Conservation (phyloP, 1,140 invertebrate species). For the Paraescarpia echinospica region DNA sequence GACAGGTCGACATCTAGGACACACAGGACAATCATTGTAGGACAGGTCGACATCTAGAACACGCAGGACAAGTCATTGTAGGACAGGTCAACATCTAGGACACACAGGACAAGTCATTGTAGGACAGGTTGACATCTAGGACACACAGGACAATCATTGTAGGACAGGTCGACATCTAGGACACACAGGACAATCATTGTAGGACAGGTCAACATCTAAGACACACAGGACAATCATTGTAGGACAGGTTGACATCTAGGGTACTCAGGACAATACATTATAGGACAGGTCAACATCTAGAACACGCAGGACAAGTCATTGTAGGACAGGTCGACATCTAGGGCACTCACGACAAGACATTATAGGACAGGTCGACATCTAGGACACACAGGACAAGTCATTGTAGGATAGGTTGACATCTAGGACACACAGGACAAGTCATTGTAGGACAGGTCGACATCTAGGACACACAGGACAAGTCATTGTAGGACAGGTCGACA, state of each 20-base stretch:
- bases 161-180: not conserved
- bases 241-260: constrained; percentile 3
- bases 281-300: not conserved
- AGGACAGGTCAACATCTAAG: not conserved
- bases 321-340: too few relatives aligned
- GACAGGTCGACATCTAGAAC: not conserved
- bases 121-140: not conserved
- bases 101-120: not conserved
- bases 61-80: not conserved
- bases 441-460: not conserved
- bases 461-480: not conserved
- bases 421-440: constrained; percentile 57
- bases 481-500: not conserved
- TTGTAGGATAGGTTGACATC: constrained; percentile 96
- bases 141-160: not conserved
- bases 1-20: constrained; percentile 91
- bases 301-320: not conserved
- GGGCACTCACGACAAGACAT: not conserved
- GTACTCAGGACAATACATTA: not conserved
- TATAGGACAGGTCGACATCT: constrained; percentile 60
- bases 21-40: not conserved
- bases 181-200: not conserved
- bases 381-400: constrained; percentile 85
- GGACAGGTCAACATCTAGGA: not conserved
- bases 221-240: not conserved